A percentile compares a stretch with the other conserved stretches of the same genome.
These are phyloP conservation scores for Diploscapter pachys DNA, from an alignment of 1,140 invertebrate species.

Conservation along the genomic window DNA sequence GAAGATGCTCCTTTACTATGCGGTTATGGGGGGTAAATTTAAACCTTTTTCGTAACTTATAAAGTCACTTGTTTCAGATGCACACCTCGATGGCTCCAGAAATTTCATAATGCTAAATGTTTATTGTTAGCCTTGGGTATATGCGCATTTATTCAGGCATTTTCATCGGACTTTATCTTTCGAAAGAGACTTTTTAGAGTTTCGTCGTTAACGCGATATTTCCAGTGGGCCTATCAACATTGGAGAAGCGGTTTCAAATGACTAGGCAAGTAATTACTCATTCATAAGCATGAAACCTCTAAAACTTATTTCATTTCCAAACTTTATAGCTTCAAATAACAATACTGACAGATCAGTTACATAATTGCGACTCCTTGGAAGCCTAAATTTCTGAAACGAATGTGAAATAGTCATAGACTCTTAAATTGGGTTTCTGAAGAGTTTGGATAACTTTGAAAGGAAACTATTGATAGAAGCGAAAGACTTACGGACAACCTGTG, in stretches of 20 bases:
- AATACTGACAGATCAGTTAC: too few species aligned
- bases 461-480: too few species aligned
- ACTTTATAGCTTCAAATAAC: too few species aligned
- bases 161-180: not conserved
- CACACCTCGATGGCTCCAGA: constrained; percentile 56
- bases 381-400: too few species aligned
- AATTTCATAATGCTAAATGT: constrained; percentile 57
- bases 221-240: constrained; percentile 56
- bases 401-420: too few species aligned
- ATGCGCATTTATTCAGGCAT: constrained; percentile 44
- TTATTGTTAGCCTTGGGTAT: constrained; percentile 52
- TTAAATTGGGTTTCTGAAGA: too few species aligned
- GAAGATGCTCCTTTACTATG: constrained; percentile 46
- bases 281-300: not conserved
- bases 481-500: too few species aligned
- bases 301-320: too few species aligned
- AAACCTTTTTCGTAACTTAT: constrained; percentile 6
- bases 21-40: constrained; percentile 44
- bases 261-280: constrained; percentile 44
- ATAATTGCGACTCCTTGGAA: too few species aligned
- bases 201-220: constrained; percentile 58
- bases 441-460: too few species aligned
- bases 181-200: constrained; percentile 21
- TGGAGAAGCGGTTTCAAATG: constrained; percentile 58
- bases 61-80: constrained; percentile 36